Evolutionary conservation across 2,113 vertebrate genomes (phyloP), one percentile per base, ranked within the genome.

Genomic region (Mormoops blainvillei): DNA sequence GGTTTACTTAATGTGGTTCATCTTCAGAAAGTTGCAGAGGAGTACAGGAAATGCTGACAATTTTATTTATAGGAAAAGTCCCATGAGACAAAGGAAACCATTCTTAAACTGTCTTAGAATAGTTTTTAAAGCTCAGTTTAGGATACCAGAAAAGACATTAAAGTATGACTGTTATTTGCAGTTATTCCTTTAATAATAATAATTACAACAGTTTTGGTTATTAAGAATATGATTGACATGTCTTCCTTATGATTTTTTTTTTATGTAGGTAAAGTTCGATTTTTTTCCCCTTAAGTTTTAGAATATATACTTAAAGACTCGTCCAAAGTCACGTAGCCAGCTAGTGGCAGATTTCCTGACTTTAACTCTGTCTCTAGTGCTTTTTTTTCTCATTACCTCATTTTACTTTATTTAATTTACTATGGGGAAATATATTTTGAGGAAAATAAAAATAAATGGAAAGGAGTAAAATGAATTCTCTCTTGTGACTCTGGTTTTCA

Each of bases 1-100:
- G 33, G 9, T 73, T 89, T 91, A 67, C 52, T 71, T 50, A 16
- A 19, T 93, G 52, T 38, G 24, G 26, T 85, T 45, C 28, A 36
- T 76, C 85, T 81, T 76, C 82, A 91, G 81, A 67, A 97, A 95
- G 12, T 71, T 82, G 67, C 50, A 73, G 38, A 80, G 68, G 7
- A 45, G 16, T n/a, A 8, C 4, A 20, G 89, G 67, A 95, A 93
- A 63, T 67, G 77, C 50, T 63, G 65, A 38, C 41, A 87, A 24
- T 54, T 67, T 94, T 76, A 88, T 92, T 82, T 94, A 36, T 41
- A 87, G 70, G 45, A 85, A 86, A 94, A 73, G 12, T 76, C 13
- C 20, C 56, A 48, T 9, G 28, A 81, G 77, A 80, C 9, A 92
- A 86, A 74, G 28, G 43, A 89, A 93, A 70, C 56, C 7, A 24